Evolutionary conservation across 2,113 vertebrate species (phyloP), one percentile per base, ranked within the genome.

Genomic region (Paracanthobrama guichenoti): DNA sequence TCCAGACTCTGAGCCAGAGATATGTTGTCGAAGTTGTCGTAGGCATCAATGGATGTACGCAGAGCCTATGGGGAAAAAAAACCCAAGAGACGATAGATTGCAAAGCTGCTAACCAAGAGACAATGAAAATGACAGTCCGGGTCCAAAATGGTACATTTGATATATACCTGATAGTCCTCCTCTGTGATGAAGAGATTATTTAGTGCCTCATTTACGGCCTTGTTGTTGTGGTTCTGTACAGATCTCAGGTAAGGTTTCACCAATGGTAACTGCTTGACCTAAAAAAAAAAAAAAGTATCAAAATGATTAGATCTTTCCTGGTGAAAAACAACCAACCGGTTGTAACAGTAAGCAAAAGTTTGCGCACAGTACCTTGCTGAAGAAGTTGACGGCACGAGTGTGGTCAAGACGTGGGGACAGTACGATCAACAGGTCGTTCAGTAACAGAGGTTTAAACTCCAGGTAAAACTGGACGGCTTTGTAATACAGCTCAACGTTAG

Each of bases 1-100:
- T 99, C 98, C 90, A 99, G 91, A 86, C 98, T 95, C 87, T 98
- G 98, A 84, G 98, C 98, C 85, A 99, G 95, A 0, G 98, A 97
- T 90, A 99, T 99, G 93, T 99, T 99, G 93, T 99, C 98, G 83
- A 99, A 99, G 95, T 99, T 99, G 94, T 99, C 98, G n/a, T 99
- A 99, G 81, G 98, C 98, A 26, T 99, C 98, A 84, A 99, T 99
- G 69, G 98, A 99, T 85, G 97, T 95, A 75, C 98, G 96, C 88
- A 99, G 94, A 53, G 98, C 98, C 98, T 99, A 88, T 18, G 87
- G 74, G 71, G 53, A 60, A 26, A n/a, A 42, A 66, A 20, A 46
- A 53, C 4, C 10, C 14, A 67, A 12, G 72, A 60, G n/a, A 12
- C 3, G 1, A 50, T 0, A 35, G 24, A 26, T 48, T 22, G 3